Evolutionary conservation across 2,888 invertebrate species (phyloP), one percentile per base, ranked within the genome.

Genomic region (Timema podura): DNA sequence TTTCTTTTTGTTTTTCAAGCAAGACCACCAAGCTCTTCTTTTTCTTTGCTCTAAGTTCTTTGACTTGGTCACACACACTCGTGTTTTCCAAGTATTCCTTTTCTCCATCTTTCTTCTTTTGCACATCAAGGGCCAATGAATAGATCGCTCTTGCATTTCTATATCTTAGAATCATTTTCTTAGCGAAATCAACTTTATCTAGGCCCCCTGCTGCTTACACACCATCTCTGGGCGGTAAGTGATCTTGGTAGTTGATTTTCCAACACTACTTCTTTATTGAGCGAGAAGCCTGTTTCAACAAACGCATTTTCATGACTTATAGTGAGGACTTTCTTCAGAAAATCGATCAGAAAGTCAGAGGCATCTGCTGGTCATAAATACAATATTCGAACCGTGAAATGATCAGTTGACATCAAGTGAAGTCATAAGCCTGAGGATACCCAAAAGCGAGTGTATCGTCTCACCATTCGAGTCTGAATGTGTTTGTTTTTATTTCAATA

Each of bases 251-350:
- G n/a, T 13, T 57, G 57, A 6, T 57, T 57, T 57, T 57, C 57
- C 7, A 57, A 7, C 7, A 57, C 7, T 15, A 57, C 16, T 13
- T 57, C 57, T 13, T 57, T 57, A 11, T 57, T 57, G 8, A 57
- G 7, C 6, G 57, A 57, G 57, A 57, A 57, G 7, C 57, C 57
- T 13, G 15, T 57, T 11, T 57, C n/a, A 57, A 57, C 57, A 57
- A 57, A 57, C 7, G n/a, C 57, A 57, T 57, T 57, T 57, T 16
- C 57, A 57, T 57, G 57, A 13, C 57, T 57, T n/a, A 57, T 57
- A 6, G 16, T 6, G 7, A 57, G 57, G 16, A 57, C n/a, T 57
- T 57, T 57, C 7, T 57, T n/a, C 7, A 57, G n/a, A 16, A 57
- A 57, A 11, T 6, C 7, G 7, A 57, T 9, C 57, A 57, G 57